Percentiles rank a stretch among this genome's conserved stretches.
Evolutionary conservation across 1,140 invertebrate genomes (phyloP).

Genomic region (Papilio aristodemus): DNA sequence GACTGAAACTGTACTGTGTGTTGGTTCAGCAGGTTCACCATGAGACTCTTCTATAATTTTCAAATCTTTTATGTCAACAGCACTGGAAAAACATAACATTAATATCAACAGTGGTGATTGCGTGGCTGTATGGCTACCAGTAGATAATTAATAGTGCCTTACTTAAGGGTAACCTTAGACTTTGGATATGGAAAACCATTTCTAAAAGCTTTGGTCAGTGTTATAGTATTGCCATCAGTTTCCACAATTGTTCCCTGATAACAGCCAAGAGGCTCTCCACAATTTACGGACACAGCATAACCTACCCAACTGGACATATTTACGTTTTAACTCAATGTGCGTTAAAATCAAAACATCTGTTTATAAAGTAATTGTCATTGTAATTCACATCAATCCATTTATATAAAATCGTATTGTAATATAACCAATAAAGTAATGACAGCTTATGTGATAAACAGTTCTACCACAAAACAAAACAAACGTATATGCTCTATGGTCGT

Average conservation of each 20-base stretch:
- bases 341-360: not conserved
- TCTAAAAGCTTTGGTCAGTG: slow-evolving; percentile 88
- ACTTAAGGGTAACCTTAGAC: slow-evolving; percentile 76
- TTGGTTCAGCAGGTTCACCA: slow-evolving; percentile 51
- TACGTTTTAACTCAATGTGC: not conserved
- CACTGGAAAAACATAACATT: slow-evolving; percentile 53
- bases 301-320: slow-evolving; percentile 85
- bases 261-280: slow-evolving; percentile 83
- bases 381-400: not conserved
- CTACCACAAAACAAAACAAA: not conserved
- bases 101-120: not conserved
- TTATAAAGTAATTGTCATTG: slow-evolving; percentile 13
- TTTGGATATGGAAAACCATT: slow-evolving; percentile 87
- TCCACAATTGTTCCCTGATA: slow-evolving; percentile 90
- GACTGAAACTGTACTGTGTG: slow-evolving; percentile 74
- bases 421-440: not conserved
- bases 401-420: not conserved
- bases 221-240: slow-evolving; percentile 86
- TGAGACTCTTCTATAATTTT: slow-evolving; percentile 69
- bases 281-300: slow-evolving; percentile 89
- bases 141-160: no score
- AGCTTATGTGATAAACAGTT: not conserved
- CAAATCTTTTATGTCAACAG: slow-evolving; percentile 73
- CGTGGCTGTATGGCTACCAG: no score
- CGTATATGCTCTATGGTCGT: no score